Evolutionary conservation across 2,888 invertebrate genomes (phyloP), one percentile per base, ranked within the genome.

Genomic region (Prenolepis imparis): DNA sequence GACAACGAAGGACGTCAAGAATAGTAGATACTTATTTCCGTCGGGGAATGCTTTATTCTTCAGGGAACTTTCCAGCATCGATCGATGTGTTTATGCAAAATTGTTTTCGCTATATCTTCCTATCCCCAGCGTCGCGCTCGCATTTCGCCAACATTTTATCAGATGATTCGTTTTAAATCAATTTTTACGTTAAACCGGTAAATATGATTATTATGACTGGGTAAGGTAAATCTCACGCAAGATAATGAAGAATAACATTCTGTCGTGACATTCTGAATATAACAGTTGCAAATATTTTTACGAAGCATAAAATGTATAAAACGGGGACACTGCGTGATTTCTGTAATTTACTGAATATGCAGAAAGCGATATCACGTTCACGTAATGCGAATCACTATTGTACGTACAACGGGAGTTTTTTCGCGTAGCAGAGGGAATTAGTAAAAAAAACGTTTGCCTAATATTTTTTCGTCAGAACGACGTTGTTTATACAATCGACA

Each of bases 21-120:
- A 11, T 21, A 32, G 41, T 11, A 32, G 28, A 21, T 24, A 21
- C 9, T 70, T 70, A 70, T 68, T 78, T 28, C 11, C 15, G 32
- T 5, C n/a, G 52, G 52, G 52, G 8, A 52, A 52, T 8, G n/a
- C n/a, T 15, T 1, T 15, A 41, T 59, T 18, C 59, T 36, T 12
- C 24, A 24, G 39, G 6, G 44, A 68, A 21, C 59, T 59, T 67
- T 59, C 32, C n/a, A 15, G 39, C 59, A 59, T 70, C 24, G 70
- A 78, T 70, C 59, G 32, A 12, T 15, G n/a, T 41, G 21, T 59
- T 44, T 63, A 59, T 59, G 78, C 24, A 59, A 44, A 78, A 59
- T 44, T 68, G 44, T 18, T 70, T 36, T 57, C 6, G 32, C 28
- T 28, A 8, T 24, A 41, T 77, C 28, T 28, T 41, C 9, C 12